Evolutionary conservation across 2,888 invertebrate genomes (phyloP), one percentile per base, ranked within the genome.

Genomic region (Lamellibrachia satsuma): DNA sequence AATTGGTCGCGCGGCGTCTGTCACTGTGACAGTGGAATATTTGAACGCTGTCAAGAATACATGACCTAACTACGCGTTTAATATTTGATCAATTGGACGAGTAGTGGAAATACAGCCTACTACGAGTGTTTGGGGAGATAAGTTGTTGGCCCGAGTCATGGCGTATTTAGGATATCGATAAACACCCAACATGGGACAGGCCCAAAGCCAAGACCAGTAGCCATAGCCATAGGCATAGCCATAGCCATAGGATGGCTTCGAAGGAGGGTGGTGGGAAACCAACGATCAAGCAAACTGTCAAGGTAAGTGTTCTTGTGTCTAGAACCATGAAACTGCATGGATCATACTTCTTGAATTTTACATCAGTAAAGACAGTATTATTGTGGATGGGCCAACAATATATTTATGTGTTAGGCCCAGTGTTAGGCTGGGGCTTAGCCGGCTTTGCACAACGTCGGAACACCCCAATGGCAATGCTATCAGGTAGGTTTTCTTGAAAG

Each of bases 11-110:
- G 22, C 75, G 22, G 75, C 75, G 22, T 22, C 22, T 75, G 75
- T 15, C 75, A 75, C n/a, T 22, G 75, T 75, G 75, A n/a, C 75
- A 75, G 75, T 75, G 75, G 75, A 75, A 75, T 75, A 75, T 75
- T 75, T 75, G 75, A n/a, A 75, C 75, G 75, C 75, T 75, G 75
- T 75, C 75, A 75, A 75, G 75, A 4, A 75, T 75, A 75, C 75
- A 75, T 22, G 75, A 75, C 75, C n/a, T 75, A 15, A 6, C n/a
- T 39, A 39, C 75, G 75, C 75, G 75, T 15, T 22, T 15, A 75
- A 22, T 75, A n/a, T 39, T 39, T 75, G 75, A 75, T n/a, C 0
- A 22, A 22, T 75, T 15, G 6, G 75, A 75, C 75, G 75, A 15
- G 75, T 22, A n/a, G 15, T 22, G 75, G 6, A 75, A 75, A 6